Base-by-base conservation (phyloP, 2,797 vertebrate species). In the Sylvilagus floridanus region DNA sequence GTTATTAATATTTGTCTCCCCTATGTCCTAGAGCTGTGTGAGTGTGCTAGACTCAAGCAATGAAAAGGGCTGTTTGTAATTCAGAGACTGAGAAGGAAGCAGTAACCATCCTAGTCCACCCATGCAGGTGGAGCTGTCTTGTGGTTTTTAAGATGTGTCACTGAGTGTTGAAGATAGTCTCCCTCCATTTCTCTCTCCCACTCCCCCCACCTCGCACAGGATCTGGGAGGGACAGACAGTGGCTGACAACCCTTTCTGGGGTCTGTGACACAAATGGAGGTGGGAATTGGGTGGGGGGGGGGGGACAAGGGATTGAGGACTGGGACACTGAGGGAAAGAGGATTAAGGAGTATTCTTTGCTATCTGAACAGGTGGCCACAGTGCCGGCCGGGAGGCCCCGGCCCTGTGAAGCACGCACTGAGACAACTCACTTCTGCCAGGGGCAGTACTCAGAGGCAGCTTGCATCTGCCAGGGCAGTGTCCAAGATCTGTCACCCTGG, bases 1-100 rank as follows among this genome's bases (percentile, higher is more conserved):
- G 13, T 83, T 85, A n/a, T 66, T 93, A 76, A 66, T 50, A 91
- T 69, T 85, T 91, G 54, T 62, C 10, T n/a, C n/a, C 21, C 28
- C 68, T 57, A 66, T 62, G 52, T 86, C 66, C 62, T 78, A 9
- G 37, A 90, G 11, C 47, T 84, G n/a, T 75, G 72, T 71, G 42
- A 37, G 14, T 83, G 35, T 91, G 14, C 47, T 77, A 73, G 28
- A 57, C 17, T 83, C 54, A 52, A 86, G 28, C 66, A 88, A 65
- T 60, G 71, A 72, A 68, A 94, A 7, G 14, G 26, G 6, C 1
- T 83, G 35, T 88, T 72, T 32, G 5, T 68, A 88, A 77, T 75
- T 92, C 30, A 71, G 47, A 21, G 22, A 11, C 63, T 76, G n/a
- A 93, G 71, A 50, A 77, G 30, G 47, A 72, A 77, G 84, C 21